These are phyloP conservation scores for Netelia inedita DNA, from an alignment of 2,888 invertebrate species.

Conservation along the genomic window DNA sequence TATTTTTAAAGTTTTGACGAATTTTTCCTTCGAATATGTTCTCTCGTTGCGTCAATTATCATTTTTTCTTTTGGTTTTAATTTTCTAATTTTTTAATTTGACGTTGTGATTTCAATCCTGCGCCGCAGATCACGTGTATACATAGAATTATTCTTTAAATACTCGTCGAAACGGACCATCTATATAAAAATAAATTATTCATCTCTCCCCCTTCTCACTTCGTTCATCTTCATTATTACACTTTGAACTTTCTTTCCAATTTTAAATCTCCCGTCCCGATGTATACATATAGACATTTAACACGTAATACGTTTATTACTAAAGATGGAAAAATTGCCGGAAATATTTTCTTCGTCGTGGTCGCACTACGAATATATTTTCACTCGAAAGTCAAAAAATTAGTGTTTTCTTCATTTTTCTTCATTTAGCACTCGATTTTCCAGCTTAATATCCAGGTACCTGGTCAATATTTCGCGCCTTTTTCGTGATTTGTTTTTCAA, in stretches of 20 bases:
- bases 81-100: conserved; percentile 27
- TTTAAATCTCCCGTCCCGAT: conserved; percentile 14
- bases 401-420: conserved; percentile 13
- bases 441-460: conserved; percentile 66
- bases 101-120: conserved; percentile 21
- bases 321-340: conserved; percentile 24
- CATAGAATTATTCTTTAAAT: conserved; percentile 71
- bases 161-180: conserved; percentile 71
- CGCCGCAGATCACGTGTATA: conserved; percentile 62
- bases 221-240: conserved; percentile 3
- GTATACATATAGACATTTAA: conserved; percentile 39
- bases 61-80: neutral
- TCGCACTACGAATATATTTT: neutral
- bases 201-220: conserved; percentile 10
- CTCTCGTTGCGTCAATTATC: neutral
- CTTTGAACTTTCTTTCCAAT: conserved; percentile 22
- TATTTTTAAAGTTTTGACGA: conserved; percentile 16
- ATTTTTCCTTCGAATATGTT: neutral
- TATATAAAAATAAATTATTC: conserved; percentile 72
- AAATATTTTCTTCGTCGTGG: conserved; percentile 27
- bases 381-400: conserved; percentile 24
- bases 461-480: conserved; percentile 68
- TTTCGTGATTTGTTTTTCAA: neutral
- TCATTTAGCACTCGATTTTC: conserved; percentile 8
- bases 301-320: conserved; percentile 1